Evolutionary conservation across 2,113 vertebrate species (phyloP), one percentile per base, ranked within the genome.

Genomic region (Spilogale gracilis): DNA sequence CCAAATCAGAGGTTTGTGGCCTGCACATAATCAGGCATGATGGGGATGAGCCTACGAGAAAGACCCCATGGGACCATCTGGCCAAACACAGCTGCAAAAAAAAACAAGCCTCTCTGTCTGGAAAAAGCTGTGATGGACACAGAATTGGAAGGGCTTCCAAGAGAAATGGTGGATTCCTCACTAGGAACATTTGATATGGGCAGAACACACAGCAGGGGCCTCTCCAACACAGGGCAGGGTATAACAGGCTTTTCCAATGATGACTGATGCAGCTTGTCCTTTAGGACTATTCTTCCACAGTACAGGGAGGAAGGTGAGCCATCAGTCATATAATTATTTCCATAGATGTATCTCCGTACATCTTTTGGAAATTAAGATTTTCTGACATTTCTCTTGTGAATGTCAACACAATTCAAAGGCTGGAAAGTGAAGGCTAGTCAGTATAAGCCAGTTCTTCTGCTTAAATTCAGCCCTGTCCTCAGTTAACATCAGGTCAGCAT

Each of bases 1-100:
- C 73, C 69, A 71, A 92, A 93, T 80, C 83, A 71, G 71, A 48
- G 81, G 23, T 79, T 82, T 96, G 48, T 81, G 81, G 79, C 27
- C 73, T 52, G 84, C 63, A 73, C 27, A 45, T 95, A 84, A 96
- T 87, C 2, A 6, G 69, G 23, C 79, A 56, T 95, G 84, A 92
- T 73, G 80, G 80, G 48, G 67, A 92, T 78, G 79, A 71, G 89
- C 69, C 74, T 84, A 21, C 21, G 52, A 94, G 76, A 92, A 87
- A 38, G 81, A 96, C 43, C 88, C 91, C 76, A 9, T 27, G 89
- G 65, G 96, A 96, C 58, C 43, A 96, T 96, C 76, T 80, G 74
- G 81, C 79, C 93, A 96, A 98, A 96, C 94, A 95, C 96, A 98
- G 97, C 97, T 98, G 97, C 94, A 96, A 48, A 96, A 94, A 94